These are phyloP conservation scores for Chrysaora quinquecirrha DNA, from an alignment of 30 jellyfish, hydroid and myxozoan species.

Conservation along the genomic window DNA sequence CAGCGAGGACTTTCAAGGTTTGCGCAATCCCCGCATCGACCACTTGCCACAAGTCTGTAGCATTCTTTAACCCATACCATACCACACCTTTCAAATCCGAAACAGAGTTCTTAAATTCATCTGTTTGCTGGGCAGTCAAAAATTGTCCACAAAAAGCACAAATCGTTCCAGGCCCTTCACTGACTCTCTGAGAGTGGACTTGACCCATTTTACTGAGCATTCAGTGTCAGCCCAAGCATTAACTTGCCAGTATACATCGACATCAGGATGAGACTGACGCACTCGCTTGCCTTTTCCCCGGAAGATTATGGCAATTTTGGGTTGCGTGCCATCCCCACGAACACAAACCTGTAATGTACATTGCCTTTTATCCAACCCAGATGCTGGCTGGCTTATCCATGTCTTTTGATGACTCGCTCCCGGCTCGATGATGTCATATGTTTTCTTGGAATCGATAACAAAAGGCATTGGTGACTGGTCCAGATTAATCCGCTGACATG, in stretches of 20 bases:
- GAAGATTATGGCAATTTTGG: constrained; percentile 40
- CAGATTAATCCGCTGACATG: constrained; percentile 38
- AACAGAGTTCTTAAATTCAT: constrained; percentile 56
- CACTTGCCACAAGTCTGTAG: constrained; percentile 78
- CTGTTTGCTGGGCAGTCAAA: constrained; percentile 71
- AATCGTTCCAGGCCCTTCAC: constrained; percentile 58
- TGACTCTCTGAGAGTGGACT: background rate
- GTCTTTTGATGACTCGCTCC: constrained; percentile 38
- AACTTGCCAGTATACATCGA: constrained; percentile 22
- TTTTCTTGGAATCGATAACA: constrained; percentile 56
- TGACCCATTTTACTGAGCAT: constrained; percentile 33
- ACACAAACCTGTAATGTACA: constrained; percentile 50
- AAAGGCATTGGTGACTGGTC: constrained; percentile 73
- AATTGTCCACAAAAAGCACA: constrained; percentile 62
- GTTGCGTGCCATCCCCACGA: constrained; percentile 43
- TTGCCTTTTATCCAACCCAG: constrained; percentile 53
- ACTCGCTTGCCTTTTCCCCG: constrained; percentile 45
- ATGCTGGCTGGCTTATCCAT: constrained; percentile 33
- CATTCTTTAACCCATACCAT: constrained; percentile 68
- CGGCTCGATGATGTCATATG: constrained; percentile 49
- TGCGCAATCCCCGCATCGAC: constrained; percentile 82
- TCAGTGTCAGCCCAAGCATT: constrained; percentile 35
- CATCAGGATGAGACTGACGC: constrained; percentile 52
- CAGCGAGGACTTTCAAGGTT: constrained; percentile 52
- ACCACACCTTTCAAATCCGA: constrained; percentile 30